A percentile compares a stretch with the other conserved stretches of the same genome.
Conservation (phyloP, 2,113 vertebrate species). For the Barbus barbus region DNA sequence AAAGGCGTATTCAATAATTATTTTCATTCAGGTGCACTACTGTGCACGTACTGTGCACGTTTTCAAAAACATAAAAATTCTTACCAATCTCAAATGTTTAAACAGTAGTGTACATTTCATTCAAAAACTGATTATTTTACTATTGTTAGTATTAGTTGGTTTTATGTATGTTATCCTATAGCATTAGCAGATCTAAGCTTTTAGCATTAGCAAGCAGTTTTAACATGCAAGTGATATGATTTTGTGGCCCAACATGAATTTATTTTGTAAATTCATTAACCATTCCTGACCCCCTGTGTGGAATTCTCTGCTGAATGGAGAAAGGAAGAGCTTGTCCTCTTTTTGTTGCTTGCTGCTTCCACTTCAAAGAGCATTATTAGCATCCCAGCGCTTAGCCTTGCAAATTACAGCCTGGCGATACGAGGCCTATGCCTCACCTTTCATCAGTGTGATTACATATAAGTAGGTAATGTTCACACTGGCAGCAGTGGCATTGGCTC, state of each 20-base stretch:
- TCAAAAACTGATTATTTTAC: too few species aligned
- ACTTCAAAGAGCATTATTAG: slow-evolving; percentile 55
- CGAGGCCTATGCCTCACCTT: slow-evolving; percentile 38
- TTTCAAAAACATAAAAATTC: too few species aligned
- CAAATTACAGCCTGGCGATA: slow-evolving; percentile 53
- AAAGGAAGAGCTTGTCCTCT: slow-evolving; percentile 32
- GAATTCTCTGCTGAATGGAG: slow-evolving; percentile 19
- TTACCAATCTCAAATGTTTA: too few species aligned
- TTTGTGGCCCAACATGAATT: too few species aligned
- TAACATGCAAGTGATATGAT: too few species aligned
- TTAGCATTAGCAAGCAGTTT: too few species aligned
- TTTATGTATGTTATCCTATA: too few species aligned
- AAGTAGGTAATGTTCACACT: slow-evolving; percentile 50
- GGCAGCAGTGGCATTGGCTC: slow-evolving; percentile 13
- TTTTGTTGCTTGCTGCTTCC: slow-evolving; percentile 22
- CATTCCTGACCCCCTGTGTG: slow-evolving; percentile 8
- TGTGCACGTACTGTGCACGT: too few species aligned
- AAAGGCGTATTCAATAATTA: too few species aligned
- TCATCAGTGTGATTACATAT: slow-evolving; percentile 53
- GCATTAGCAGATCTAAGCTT: neutral
- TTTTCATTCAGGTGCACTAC: too few species aligned
- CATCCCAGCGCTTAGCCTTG: slow-evolving; percentile 34
- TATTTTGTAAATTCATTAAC: neutral
- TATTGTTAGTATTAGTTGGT: too few species aligned
- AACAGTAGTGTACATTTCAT: too few species aligned